Percentiles rank a stretch among this genome's conserved stretches.
Conservation (phyloP, 2,113 vertebrate genomes). For the Reinhardtius hippoglossoides region DNA sequence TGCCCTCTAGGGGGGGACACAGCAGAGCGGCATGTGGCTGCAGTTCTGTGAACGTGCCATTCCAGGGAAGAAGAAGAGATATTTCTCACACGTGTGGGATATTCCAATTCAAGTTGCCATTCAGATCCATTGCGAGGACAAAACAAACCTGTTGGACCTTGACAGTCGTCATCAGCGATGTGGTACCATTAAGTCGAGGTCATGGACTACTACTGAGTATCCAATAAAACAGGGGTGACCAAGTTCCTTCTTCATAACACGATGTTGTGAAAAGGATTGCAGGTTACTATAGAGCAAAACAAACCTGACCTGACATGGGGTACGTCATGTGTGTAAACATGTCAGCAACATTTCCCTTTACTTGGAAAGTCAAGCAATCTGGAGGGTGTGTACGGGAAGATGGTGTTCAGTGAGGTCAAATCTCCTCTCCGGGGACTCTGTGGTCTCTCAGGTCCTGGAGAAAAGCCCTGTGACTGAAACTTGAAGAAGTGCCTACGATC, state of each 20-base stretch:
- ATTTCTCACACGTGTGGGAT: slow-evolving; percentile 57
- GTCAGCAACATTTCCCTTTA: slow-evolving; percentile 81
- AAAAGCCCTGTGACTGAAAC: slow-evolving; percentile 70
- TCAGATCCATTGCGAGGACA: slow-evolving; percentile 51
- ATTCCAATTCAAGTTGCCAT: slow-evolving; percentile 66
- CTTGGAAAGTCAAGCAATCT: slow-evolving; percentile 58
- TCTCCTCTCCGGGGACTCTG: slow-evolving; percentile 56
- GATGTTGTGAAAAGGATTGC: slow-evolving; percentile 41
- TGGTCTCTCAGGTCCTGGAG: slow-evolving; percentile 64
- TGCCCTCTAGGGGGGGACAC: slow-evolving; percentile 83
- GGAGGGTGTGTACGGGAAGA: slow-evolving; percentile 27
- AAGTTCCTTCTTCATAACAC: slow-evolving; percentile 43
- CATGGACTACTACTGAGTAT: not conserved
- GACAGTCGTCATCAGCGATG: slow-evolving; percentile 29
- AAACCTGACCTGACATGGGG: slow-evolving; percentile 63
- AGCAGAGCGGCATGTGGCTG: slow-evolving; percentile 42
- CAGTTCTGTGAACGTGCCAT: slow-evolving; percentile 63
- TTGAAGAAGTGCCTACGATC: slow-evolving; percentile 84
- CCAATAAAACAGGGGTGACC: slow-evolving; percentile 16
- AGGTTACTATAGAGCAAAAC: slow-evolving; percentile 45
- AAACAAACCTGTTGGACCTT: slow-evolving; percentile 30
- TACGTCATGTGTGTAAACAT: slow-evolving; percentile 68
- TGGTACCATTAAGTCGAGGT: slow-evolving; percentile 34
- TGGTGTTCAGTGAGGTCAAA: slow-evolving; percentile 36
- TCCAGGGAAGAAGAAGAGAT: slow-evolving; percentile 36